phyloP scores from a whole-genome alignment of 2,113 vertebrate genomes.

The Clarias batrachus region DNA sequence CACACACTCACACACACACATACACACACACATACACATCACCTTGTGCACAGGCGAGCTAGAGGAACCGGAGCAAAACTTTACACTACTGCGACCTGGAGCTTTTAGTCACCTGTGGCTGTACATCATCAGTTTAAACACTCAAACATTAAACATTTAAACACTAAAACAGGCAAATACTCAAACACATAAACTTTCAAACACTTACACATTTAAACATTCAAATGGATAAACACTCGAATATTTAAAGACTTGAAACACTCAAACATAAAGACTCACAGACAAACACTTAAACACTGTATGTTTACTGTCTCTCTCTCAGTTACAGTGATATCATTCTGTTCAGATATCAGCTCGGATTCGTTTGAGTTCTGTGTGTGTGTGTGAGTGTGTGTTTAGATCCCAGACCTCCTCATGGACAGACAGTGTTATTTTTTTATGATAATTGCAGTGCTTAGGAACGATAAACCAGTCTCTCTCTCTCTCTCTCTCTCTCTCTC shows the following conservation, averaged over 20 bases:
- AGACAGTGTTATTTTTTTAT: neutral
- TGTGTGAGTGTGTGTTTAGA: neutral
- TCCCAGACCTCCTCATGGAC: neutral
- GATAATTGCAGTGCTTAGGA: slow-evolving; percentile 22
- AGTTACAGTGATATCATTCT: neutral
- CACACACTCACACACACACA: neutral
- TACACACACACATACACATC: neutral
- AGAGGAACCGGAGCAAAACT: neutral
- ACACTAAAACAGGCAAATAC: neutral
- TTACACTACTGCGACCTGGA: neutral
- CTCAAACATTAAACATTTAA: neutral
- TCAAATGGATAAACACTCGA: too few species aligned
- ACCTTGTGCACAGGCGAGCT: neutral
- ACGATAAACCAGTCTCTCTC: neutral
- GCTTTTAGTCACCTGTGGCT: neutral
- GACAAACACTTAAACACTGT: too few species aligned
- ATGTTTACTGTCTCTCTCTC: too few species aligned
- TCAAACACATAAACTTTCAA: neutral
- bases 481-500: too few species aligned
- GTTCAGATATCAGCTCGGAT: too few species aligned
- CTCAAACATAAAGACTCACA: too few species aligned
- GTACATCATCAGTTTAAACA: too few species aligned
- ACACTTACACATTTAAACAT: too few species aligned
- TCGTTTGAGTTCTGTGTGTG: neutral
- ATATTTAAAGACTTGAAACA: too few species aligned